Conservation (phyloP, 2,888 invertebrate genomes). For the Caenorhabditis panamensis region DNA sequence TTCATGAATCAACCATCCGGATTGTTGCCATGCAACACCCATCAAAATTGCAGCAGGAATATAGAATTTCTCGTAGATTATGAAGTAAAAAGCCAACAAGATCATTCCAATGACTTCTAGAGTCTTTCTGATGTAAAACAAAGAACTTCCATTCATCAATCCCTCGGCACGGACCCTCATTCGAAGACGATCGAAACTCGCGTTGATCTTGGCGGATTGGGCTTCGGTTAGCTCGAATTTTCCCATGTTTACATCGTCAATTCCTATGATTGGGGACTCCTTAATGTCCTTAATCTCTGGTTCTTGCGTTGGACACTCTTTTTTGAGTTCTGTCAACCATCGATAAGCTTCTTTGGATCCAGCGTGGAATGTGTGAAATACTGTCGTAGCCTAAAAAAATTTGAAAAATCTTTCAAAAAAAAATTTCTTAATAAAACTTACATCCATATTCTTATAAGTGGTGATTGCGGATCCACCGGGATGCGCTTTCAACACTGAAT, state of each 20-base stretch:
- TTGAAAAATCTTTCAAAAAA: too few relatives aligned
- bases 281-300: conserved; percentile 34
- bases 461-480: conserved; percentile 79
- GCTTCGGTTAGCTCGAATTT: conserved; percentile 71
- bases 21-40: conserved; percentile 80
- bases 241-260: conserved; percentile 79
- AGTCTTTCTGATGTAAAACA: conserved; percentile 77
- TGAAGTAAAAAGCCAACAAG: conserved; percentile 69
- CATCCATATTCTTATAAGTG: conserved; percentile 77
- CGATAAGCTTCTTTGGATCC: conserved; percentile 77
- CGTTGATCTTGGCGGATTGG: conserved; percentile 69
- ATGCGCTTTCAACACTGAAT: conserved; percentile 73
- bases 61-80: too few relatives aligned
- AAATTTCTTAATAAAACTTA: too few relatives aligned
- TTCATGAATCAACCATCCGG: conserved; percentile 75
- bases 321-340: conserved; percentile 73
- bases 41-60: conserved; percentile 76
- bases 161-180: conserved; percentile 71
- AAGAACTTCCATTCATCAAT: conserved; percentile 70
- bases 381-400: conserved; percentile 79
- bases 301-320: conserved; percentile 67
- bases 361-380: conserved; percentile 80
- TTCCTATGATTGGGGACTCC: conserved; percentile 70
- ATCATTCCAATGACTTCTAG: conserved; percentile 73
- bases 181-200: conserved; percentile 75